Conservation (phyloP, 1,140 invertebrate genomes). For the Ceratosolen solmsi region DNA sequence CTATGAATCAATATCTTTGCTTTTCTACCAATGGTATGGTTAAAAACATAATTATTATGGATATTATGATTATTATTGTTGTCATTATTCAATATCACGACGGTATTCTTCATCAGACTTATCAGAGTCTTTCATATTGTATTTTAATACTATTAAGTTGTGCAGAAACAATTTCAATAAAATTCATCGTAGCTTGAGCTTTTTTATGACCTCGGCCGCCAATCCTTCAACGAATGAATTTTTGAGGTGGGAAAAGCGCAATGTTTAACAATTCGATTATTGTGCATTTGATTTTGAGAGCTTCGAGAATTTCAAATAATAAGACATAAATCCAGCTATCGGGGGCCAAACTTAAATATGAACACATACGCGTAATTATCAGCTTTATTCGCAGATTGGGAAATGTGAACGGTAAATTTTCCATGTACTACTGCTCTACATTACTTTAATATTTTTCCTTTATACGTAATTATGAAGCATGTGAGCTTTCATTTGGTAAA, state of each 20-base stretch:
- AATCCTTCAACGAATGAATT: neutral
- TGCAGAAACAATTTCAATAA: too few species aligned
- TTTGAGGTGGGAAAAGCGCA: neutral
- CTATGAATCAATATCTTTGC: too few species aligned
- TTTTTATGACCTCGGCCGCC: too few species aligned
- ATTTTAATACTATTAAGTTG: too few species aligned
- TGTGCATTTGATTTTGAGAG: neutral
- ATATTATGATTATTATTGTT: too few species aligned
- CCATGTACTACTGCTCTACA: neutral
- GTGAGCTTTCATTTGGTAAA: neutral
- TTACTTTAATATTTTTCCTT: constrained; percentile 16
- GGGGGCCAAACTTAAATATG: neutral
- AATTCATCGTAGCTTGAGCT: too few species aligned
- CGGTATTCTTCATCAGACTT: too few species aligned
- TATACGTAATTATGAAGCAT: constrained; percentile 14
- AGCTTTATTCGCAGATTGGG: neutral
- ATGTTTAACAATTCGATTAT: neutral
- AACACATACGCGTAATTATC: constrained; percentile 22
- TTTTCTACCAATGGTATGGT: too few species aligned
- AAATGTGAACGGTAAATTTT: constrained; percentile 5
- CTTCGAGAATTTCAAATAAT: constrained; percentile 3
- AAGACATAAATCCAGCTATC: neutral
- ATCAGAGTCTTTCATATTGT: too few species aligned
- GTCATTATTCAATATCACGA: too few species aligned
- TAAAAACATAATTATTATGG: too few species aligned